A percentile compares a stretch with the other conserved stretches of the same genome.
These are phyloP conservation scores for Oryzaephilus surinamensis DNA, from an alignment of 1,140 invertebrate genomes.

Conservation along the genomic window DNA sequence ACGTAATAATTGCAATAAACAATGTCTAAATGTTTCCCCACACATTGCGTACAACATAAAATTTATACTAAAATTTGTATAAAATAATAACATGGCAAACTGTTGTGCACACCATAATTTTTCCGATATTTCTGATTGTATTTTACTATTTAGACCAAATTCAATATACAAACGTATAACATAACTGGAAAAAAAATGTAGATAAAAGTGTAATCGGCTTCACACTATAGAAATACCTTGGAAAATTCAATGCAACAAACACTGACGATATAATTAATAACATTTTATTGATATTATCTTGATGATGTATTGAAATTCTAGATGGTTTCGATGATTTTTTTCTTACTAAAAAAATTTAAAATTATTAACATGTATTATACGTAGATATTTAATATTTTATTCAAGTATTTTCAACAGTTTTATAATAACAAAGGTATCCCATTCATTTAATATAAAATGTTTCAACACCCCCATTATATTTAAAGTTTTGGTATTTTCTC, in stretches of 20 bases:
- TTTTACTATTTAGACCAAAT: too few species aligned
- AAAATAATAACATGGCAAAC: constrained; percentile 49
- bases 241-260: constrained; percentile 69
- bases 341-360: too few species aligned
- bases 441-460: too few species aligned
- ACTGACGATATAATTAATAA: constrained; percentile 68
- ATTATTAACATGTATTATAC: too few species aligned
- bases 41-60: constrained; percentile 75
- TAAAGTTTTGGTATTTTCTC: too few species aligned
- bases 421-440: too few species aligned
- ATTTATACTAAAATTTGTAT: constrained; percentile 77
- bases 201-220: neutral
- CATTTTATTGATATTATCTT: constrained; percentile 65
- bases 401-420: too few species aligned
- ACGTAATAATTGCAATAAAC: constrained; percentile 17
- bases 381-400: too few species aligned
- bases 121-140: too few species aligned
- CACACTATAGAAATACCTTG: constrained; percentile 35
- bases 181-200: constrained; percentile 22
- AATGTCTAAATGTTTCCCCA: constrained; percentile 63
- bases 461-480: too few species aligned
- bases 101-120: constrained; percentile 41
- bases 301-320: constrained; percentile 17
- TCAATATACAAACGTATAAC: constrained; percentile 23
- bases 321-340: constrained; percentile 13